Evolutionary conservation across 2,113 vertebrate genomes (phyloP).

Genomic region (Theropithecus gelada): DNA sequence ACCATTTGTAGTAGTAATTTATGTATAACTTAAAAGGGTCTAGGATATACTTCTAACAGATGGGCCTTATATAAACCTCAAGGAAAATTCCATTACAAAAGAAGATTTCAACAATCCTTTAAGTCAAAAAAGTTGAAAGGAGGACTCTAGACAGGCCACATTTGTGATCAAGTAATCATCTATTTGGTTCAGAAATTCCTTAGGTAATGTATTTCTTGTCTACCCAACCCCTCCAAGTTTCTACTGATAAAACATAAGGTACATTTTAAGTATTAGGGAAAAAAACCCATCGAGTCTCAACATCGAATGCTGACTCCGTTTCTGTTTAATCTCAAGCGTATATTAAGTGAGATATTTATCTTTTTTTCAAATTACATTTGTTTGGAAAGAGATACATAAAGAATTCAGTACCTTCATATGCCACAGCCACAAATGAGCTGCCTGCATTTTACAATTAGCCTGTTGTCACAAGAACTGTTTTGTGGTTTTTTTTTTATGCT

Average conservation of each 20-base stretch:
- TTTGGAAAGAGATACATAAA: conserved; percentile 13
- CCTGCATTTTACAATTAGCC: conserved; percentile 19
- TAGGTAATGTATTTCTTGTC: background rate
- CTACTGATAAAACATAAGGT: background rate
- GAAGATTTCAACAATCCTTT: background rate
- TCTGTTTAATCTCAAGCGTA: background rate
- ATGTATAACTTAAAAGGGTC: background rate
- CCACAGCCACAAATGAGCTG: background rate
- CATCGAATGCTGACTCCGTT: background rate
- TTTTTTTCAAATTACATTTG: background rate
- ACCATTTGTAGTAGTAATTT: background rate
- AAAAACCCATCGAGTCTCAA: background rate
- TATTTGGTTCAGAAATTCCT: conserved; percentile 35
- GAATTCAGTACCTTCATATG: background rate
- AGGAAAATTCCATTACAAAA: conserved; percentile 44
- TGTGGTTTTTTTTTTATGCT: background rate
- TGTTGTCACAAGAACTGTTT: background rate
- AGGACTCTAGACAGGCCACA: background rate
- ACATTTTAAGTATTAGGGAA: background rate
- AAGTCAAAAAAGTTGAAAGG: conserved; percentile 30
- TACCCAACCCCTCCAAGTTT: background rate
- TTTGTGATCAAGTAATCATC: background rate
- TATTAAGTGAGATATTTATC: background rate
- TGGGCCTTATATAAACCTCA: background rate
- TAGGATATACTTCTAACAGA: conserved; percentile 37